These are phyloP conservation scores for Leptura quadrifasciata DNA, from an alignment of 2,888 invertebrate species.

Conservation along the genomic window DNA sequence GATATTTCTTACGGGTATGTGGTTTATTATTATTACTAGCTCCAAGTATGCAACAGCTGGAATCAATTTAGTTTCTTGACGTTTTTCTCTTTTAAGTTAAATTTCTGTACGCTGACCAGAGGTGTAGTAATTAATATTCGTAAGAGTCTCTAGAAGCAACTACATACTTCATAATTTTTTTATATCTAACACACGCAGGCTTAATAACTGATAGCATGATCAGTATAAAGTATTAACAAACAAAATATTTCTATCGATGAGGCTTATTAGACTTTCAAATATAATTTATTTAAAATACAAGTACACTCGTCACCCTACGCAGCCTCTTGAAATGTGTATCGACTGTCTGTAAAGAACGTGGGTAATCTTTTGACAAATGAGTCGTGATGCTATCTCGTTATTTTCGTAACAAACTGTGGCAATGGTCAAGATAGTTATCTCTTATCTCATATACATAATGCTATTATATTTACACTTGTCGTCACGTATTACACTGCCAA, in stretches of 20 bases:
- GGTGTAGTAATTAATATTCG: too few species aligned
- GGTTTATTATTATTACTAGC: conserved; percentile 6
- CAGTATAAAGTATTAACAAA: neutral
- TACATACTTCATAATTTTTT: neutral
- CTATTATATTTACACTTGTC: conserved; percentile 14
- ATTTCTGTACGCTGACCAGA: too few species aligned
- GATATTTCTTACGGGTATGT: neutral
- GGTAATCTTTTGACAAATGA: neutral
- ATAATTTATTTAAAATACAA: neutral
- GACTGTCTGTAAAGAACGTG: neutral
- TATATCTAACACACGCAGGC: neutral
- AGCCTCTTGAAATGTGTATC: neutral
- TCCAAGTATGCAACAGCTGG: neutral
- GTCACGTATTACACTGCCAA: neutral
- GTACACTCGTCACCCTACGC: neutral
- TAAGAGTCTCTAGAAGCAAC: too few species aligned
- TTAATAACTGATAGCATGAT: neutral
- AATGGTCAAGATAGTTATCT: conserved; percentile 5
- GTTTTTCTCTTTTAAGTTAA: too few species aligned
- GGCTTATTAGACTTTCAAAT: neutral
- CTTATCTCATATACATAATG: conserved; percentile 1
- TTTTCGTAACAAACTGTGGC: conserved; percentile 9
- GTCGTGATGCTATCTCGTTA: conserved; percentile 11
- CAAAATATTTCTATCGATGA: neutral
- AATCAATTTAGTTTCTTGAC: too few species aligned